Conservation (phyloP, 2,113 vertebrate genomes). For the Prunella himalayana region DNA sequence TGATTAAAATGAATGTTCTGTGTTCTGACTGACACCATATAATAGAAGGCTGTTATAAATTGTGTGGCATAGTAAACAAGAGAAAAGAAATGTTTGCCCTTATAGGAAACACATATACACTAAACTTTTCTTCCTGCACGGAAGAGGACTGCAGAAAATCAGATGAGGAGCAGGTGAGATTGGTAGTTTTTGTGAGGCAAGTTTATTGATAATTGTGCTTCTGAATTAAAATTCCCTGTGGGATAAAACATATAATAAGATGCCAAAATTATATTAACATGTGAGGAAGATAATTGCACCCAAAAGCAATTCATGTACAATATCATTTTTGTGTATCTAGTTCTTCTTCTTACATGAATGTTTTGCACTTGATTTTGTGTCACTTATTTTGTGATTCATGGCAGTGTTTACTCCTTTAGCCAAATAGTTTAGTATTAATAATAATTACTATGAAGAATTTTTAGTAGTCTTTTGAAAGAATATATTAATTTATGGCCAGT, state of each 20-base stretch:
- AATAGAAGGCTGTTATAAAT: background rate
- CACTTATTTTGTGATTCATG: background rate
- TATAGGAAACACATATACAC: background rate
- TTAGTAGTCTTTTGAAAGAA: background rate
- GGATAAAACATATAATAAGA: slow-evolving; percentile 32
- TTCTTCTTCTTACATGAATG: background rate
- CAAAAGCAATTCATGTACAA: background rate
- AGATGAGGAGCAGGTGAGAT: background rate
- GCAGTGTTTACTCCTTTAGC: background rate
- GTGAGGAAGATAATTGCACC: slow-evolving; percentile 44
- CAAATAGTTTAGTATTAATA: slow-evolving; percentile 1
- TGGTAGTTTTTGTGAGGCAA: background rate
- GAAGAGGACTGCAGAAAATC: background rate
- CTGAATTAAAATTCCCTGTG: slow-evolving; percentile 25
- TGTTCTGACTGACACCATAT: background rate
- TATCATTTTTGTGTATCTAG: background rate
- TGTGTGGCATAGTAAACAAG: background rate
- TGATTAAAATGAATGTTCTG: background rate
- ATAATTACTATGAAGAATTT: background rate
- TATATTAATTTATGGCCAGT: background rate
- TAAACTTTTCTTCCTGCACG: background rate
- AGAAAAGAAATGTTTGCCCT: background rate
- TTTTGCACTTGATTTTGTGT: slow-evolving; percentile 30
- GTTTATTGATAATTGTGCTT: slow-evolving; percentile 1
- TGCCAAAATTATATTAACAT: slow-evolving; percentile 15